Evolutionary conservation across 2,113 vertebrate species (phyloP), one percentile per base, ranked within the genome.

Genomic region (Chloropsis cyanopogon): DNA sequence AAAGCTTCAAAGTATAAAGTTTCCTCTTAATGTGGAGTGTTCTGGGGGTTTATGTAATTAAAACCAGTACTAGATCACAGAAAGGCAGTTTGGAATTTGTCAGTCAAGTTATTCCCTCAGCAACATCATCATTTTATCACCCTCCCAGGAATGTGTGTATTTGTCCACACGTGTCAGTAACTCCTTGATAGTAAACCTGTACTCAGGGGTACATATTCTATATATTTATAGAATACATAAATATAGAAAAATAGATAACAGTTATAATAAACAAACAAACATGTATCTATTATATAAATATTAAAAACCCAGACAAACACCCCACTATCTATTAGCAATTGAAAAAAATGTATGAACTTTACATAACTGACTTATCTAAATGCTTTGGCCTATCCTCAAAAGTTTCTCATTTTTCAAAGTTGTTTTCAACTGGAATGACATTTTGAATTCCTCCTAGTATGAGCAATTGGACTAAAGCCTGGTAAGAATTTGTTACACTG

Each of bases 371-470:
- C 57, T 96, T 96, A 92, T 90, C 92, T 96, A 71, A 93, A 90
- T 80, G 53, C 39, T 86, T 88, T 86, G 69, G 84, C 59, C 78
- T 77, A 14, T 82, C 75, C 86, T 92, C 72, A 76, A 41, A 88
- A 76, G 28, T 61, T 44, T 85, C 47, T 84, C 17, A 12, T 82
- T 94, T 96, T 90, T 88, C 77, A 76, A 84, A 94, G 86, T 93
- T 95, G 64, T 66, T 93, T 95, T 93, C 73, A 92, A 68, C 73
- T 82, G 69, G 63, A 93, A 92, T 81, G 85, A 83, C 94, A 85
- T 93, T 93, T 94, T 71, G 56, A 95, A 96, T 96, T 94, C 91
- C 56, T 96, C 33, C 59, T 82, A 33, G 85, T 71, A 84, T 85
- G 77, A 96, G 85, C 94, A 96, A 92, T 73, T 79, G 31, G 59